phyloP scores from a whole-genome alignment of 1,140 invertebrate genomes.

The Procambarus clarkii region DNA sequence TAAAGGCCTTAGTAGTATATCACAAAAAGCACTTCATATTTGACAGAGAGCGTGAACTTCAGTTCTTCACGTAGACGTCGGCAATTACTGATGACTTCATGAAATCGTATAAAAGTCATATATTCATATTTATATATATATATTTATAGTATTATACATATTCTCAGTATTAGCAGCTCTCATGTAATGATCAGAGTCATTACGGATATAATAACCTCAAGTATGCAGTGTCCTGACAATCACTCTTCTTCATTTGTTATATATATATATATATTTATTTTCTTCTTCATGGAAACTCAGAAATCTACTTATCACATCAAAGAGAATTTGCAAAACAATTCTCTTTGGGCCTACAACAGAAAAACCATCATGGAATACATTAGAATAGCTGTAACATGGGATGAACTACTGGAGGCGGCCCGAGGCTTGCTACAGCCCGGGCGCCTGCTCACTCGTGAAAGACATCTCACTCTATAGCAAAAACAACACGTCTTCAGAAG shows the following conservation, averaged over 20 bases:
- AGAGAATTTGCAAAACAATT: constrained; percentile 51
- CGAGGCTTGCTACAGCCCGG: not conserved
- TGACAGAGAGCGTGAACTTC: not conserved
- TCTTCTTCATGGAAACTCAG: constrained; percentile 57
- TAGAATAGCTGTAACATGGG: constrained; percentile 42
- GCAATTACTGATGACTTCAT: constrained; percentile 35
- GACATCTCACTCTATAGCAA: constrained; percentile 56
- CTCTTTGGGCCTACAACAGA: constrained; percentile 65
- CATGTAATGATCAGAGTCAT: constrained; percentile 45
- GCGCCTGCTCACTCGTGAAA: constrained; percentile 44
- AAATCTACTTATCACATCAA: constrained; percentile 70
- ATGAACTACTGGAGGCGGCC: constrained; percentile 14
- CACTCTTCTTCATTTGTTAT: no score
- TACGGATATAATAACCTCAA: constrained; percentile 52
- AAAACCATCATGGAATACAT: constrained; percentile 54
- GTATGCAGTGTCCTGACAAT: constrained; percentile 41
- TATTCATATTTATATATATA: constrained; percentile 66
- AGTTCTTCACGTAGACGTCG: not conserved
- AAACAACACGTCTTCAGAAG: constrained; percentile 48
- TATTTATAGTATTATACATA: constrained; percentile 68
- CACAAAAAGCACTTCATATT: constrained; percentile 40
- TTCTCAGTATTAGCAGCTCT: constrained; percentile 69
- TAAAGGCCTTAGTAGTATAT: constrained; percentile 11
- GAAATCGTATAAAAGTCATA: constrained; percentile 66
- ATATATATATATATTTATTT: no score